Evolutionary conservation across 2,113 vertebrate genomes (phyloP).

Genomic region (Rhynchopsitta pachyrhyncha): DNA sequence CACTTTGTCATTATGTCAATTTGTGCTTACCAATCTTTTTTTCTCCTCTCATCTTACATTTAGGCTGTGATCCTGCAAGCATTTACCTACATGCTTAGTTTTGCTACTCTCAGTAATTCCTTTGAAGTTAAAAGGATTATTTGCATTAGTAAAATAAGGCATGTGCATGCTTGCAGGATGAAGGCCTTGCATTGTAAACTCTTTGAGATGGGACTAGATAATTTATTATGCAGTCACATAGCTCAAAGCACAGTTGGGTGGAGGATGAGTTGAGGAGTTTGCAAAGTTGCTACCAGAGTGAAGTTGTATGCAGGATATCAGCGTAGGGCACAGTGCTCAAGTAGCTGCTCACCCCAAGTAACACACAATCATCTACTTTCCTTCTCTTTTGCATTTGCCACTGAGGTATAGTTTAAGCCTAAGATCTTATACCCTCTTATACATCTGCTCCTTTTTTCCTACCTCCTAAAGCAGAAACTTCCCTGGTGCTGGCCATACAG

Average conservation of each 20-base stretch:
- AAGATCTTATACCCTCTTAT: background rate
- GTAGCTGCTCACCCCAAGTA: background rate
- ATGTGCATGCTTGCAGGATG: slow-evolving; percentile 8
- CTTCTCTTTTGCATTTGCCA: background rate
- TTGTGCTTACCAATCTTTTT: slow-evolving; percentile 32
- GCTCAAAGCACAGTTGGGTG: background rate
- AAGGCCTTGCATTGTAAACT: background rate
- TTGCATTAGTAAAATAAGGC: slow-evolving; percentile 54
- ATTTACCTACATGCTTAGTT: slow-evolving; percentile 37
- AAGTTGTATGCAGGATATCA: background rate
- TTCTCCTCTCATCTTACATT: background rate
- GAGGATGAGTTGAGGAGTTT: background rate
- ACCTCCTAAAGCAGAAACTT: background rate
- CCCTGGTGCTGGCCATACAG: background rate
- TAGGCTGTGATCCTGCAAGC: slow-evolving; percentile 14
- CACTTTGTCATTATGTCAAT: slow-evolving; percentile 35
- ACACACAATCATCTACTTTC: background rate
- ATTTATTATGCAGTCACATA: background rate
- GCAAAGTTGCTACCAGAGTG: background rate
- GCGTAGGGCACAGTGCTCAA: background rate
- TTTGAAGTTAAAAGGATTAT: slow-evolving; percentile 68
- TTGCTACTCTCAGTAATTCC: slow-evolving; percentile 32
- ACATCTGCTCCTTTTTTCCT: background rate
- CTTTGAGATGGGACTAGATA: background rate
- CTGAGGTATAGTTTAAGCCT: background rate